Conservation (phyloP, 2,113 vertebrate species). For the Jaculus jaculus region DNA sequence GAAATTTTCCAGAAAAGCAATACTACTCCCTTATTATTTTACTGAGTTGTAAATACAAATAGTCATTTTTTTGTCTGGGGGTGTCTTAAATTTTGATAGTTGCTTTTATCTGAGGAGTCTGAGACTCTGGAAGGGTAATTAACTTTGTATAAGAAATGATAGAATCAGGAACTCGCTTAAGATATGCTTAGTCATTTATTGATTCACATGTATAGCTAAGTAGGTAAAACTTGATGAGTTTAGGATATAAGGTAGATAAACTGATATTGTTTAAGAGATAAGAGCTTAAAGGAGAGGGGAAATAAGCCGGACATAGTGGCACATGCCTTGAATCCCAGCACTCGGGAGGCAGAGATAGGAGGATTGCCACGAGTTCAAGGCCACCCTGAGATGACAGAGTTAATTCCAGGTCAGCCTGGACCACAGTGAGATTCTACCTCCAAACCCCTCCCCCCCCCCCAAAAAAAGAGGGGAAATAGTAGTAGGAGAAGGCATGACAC, state of each 20-base stretch:
- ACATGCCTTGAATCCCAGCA: too few relatives aligned
- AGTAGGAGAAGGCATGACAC: neutral
- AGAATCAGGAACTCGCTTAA: neutral
- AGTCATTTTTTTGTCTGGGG: neutral
- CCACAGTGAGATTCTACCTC: too few relatives aligned
- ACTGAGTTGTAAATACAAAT: neutral
- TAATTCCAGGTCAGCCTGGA: too few relatives aligned
- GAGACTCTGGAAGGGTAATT: neutral
- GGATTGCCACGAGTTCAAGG: too few relatives aligned
- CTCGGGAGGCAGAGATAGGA: too few relatives aligned
- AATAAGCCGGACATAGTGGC: too few relatives aligned
- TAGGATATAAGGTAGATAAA: neutral
- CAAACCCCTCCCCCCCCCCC: too few relatives aligned
- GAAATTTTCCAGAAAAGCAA: neutral
- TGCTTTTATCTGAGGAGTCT: neutral
- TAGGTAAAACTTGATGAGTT: slow-evolving; percentile 15
- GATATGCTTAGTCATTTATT: slow-evolving; percentile 6
- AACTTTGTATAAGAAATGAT: neutral
- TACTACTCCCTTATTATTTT: neutral
- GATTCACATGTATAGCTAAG: neutral
- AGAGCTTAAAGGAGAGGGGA: neutral
- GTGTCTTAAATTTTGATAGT: neutral
- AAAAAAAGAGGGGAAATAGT: neutral
- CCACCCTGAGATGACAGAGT: too few relatives aligned
- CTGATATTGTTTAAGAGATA: neutral